Percentiles rank a stretch among this genome's conserved stretches.
phyloP scores from a whole-genome alignment of 2,113 vertebrate species.

The Mus pahari region DNA sequence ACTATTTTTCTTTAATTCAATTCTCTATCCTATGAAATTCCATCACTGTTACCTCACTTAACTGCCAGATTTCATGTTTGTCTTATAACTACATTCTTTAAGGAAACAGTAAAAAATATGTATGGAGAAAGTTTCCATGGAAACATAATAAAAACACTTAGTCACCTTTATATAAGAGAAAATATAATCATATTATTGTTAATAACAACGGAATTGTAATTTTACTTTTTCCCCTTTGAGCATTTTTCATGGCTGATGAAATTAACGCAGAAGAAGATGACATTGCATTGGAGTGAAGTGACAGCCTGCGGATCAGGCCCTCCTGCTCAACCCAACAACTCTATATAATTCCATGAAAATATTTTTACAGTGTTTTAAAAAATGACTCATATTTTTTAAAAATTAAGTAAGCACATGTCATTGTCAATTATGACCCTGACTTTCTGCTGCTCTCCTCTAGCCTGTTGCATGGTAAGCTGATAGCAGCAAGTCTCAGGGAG shows the following conservation, averaged over 20 bases:
- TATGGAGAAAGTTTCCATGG: conserved; percentile 47
- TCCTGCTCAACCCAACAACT: neutral
- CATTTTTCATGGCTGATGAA: conserved; percentile 48
- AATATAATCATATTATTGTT: conserved; percentile 62
- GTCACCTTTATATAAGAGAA: conserved; percentile 36
- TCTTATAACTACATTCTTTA: conserved; percentile 59
- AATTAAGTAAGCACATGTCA: conserved; percentile 13
- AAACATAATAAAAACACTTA: conserved; percentile 59
- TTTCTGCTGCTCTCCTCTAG: neutral
- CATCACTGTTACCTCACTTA: conserved; percentile 67
- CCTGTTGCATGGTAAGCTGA: neutral
- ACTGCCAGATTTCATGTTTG: conserved; percentile 71
- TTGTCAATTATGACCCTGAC: neutral
- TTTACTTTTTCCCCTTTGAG: conserved; percentile 41
- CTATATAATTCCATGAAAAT: conserved; percentile 13
- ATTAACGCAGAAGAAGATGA: conserved; percentile 47
- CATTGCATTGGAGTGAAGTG: neutral
- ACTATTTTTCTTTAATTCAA: conserved; percentile 71
- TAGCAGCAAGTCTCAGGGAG: neutral
- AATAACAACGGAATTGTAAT: conserved; percentile 49
- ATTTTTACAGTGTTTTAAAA: conserved; percentile 44
- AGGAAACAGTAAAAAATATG: conserved; percentile 62
- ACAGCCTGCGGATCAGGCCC: neutral
- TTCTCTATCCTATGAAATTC: conserved; percentile 76
- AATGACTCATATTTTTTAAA: conserved; percentile 60